phyloP scores from a whole-genome alignment of 2,113 vertebrate genomes.

The Syrmaticus mikado region DNA sequence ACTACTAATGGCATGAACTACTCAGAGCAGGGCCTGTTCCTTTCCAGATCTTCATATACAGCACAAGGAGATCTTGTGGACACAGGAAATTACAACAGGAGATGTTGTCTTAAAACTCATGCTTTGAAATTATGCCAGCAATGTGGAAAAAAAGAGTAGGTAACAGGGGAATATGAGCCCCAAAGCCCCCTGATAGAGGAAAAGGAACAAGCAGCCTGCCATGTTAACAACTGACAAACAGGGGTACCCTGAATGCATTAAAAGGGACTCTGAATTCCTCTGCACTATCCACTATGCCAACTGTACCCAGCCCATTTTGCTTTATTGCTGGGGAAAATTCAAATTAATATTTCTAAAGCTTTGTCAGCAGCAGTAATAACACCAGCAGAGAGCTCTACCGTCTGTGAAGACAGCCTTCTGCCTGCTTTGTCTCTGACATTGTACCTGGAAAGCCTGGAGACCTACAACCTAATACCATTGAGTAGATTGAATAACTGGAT shows the following conservation, averaged over 20 bases:
- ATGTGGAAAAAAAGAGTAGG: neutral
- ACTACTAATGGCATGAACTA: neutral
- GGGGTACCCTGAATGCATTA: neutral
- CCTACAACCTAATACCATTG: constrained; percentile 17
- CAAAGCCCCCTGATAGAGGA: neutral
- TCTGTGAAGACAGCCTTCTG: neutral
- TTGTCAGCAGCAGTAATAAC: constrained; percentile 28
- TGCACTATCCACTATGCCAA: neutral
- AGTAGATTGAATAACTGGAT: constrained; percentile 48
- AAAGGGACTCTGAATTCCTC: neutral
- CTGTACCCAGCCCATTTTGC: neutral
- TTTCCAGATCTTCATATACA: neutral
- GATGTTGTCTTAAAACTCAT: neutral
- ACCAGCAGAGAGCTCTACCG: neutral
- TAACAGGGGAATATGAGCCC: neutral
- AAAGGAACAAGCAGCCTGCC: neutral
- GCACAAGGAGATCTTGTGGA: neutral
- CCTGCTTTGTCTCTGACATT: neutral
- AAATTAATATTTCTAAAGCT: constrained; percentile 34
- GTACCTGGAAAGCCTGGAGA: constrained; percentile 4
- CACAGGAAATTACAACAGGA: neutral
- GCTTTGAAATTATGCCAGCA: neutral
- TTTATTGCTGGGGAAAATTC: constrained; percentile 11
- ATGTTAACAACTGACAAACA: neutral
- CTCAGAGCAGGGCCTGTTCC: neutral